Evolutionary conservation across 1,140 invertebrate genomes (phyloP), one percentile per base, ranked within the genome.

Genomic region (Halictus rubicundus): DNA sequence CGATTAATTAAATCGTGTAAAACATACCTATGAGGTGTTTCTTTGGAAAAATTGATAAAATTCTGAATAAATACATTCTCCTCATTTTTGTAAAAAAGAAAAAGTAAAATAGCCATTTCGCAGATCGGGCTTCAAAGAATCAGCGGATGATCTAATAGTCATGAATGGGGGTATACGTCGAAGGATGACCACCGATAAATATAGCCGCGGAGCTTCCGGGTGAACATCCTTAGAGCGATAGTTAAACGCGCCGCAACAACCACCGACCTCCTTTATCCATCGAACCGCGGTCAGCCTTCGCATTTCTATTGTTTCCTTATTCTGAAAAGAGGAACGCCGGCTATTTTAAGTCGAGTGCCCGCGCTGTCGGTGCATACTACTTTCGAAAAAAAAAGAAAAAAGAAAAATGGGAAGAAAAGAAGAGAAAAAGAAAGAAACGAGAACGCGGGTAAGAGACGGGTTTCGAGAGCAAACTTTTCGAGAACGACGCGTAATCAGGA

Each of bases 151-250:
- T 9, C 42, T 46, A 46, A 12, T 46, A 46, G 42, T 46, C 42
- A 46, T 46, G 42, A 46, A 46, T 46, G 42, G 42, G 23, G 32
- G 63, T 75, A 46, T 46, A 60, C 74, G 80, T 75, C 63, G 86
- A 84, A 89, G 86, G 82, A 84, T 78, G 76, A 64, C 25, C 39
- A 12, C 60, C 42, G 80, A 82, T 85, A 87, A 88, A 89, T 86
- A 89, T 90, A 89, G 87, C 77, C 81, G 82, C 52, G 19, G 70
- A 57, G 85, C 72, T 89, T 91, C 85, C 89, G 87, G 86, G 83
- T 92, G 81, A 89, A 90, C 89, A 90, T 90, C 86, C 85, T 87
- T 90, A 84, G 61, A 74, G 69, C 54, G 57, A 66, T 49, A 74
- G 77, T 78, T 72, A 70, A 79, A 76, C 73, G 60, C 68, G 73